Evolutionary conservation across 1,140 invertebrate genomes (phyloP).

Genomic region (Drosophila pachea): DNA sequence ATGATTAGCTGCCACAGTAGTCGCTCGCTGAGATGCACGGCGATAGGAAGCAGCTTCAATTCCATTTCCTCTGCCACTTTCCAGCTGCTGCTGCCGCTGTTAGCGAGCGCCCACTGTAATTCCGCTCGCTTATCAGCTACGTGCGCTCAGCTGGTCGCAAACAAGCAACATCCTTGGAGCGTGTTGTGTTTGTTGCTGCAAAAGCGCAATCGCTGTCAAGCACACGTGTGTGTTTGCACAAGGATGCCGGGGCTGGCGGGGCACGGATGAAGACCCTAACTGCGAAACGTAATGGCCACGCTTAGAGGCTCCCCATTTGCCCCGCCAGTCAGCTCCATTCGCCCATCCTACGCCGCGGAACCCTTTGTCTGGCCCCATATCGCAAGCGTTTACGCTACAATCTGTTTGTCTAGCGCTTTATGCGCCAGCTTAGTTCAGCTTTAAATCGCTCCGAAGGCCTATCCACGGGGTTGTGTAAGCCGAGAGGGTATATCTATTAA

Average conservation of each 20-base stretch:
- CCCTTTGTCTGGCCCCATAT: neutral
- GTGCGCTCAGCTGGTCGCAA: constrained; percentile 15
- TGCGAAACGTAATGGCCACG: constrained; percentile 17
- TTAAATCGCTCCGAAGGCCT: constrained; percentile 49
- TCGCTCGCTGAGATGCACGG: neutral
- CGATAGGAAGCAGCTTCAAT: neutral
- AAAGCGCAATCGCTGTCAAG: constrained; percentile 74
- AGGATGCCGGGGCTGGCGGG: constrained; percentile 43
- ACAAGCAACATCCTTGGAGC: constrained; percentile 58
- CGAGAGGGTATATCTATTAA: neutral
- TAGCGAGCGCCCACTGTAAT: neutral
- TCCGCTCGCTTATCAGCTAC: constrained; percentile 37
- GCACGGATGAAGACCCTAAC: constrained; percentile 51
- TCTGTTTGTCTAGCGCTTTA: constrained; percentile 69
- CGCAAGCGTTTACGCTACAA: constrained; percentile 42
- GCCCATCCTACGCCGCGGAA: neutral
- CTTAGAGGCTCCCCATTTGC: neutral
- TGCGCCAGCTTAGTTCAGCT: constrained; percentile 60
- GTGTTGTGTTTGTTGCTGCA: constrained; percentile 54
- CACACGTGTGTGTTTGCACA: constrained; percentile 76
- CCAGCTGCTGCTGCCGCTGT: no score
- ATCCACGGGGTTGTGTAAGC: constrained; percentile 16
- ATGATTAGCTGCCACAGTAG: constrained; percentile 3
- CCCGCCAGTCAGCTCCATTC: neutral
- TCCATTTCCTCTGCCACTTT: no score